Evolutionary conservation across 2,113 vertebrate genomes (phyloP).

Genomic region (Phalacrocorax pelagicus): DNA sequence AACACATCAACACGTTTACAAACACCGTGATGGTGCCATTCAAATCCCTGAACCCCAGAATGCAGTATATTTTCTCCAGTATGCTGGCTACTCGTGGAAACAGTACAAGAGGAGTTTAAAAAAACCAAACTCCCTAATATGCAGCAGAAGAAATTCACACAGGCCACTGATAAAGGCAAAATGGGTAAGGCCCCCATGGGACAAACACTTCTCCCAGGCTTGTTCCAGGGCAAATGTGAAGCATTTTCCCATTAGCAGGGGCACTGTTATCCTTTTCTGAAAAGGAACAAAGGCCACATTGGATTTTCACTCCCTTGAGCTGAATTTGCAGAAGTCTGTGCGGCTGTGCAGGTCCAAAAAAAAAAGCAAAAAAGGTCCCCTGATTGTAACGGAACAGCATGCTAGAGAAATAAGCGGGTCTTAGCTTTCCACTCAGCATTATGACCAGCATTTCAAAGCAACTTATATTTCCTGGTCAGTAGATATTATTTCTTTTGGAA

Average conservation of each 20-base stretch:
- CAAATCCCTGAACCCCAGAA: not conserved
- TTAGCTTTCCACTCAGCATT: not conserved
- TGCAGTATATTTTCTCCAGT: not conserved
- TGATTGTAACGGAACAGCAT: not conserved
- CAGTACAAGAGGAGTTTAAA: not conserved
- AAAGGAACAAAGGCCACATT: not conserved
- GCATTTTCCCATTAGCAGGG: not conserved
- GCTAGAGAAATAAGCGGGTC: not conserved
- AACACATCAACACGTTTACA: not conserved
- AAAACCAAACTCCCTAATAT: not conserved
- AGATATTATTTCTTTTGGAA: not conserved
- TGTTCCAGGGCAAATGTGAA: not conserved
- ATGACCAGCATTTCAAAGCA: not conserved
- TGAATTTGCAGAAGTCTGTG: not conserved
- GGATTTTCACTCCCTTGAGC: not conserved
- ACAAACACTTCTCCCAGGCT: not conserved
- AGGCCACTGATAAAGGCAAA: not conserved
- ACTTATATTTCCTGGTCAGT: not conserved
- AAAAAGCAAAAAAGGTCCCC: not conserved
- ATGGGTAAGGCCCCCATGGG: not conserved
- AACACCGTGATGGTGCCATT: not conserved
- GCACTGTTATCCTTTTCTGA: not conserved
- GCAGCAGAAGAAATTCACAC: not conserved
- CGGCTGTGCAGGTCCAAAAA: not conserved
- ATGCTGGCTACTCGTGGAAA: not conserved